A percentile compares a stretch with the other conserved stretches of the same genome.
These are phyloP conservation scores for Nineta flava DNA, from an alignment of 2,888 invertebrate species.

Conservation along the genomic window DNA sequence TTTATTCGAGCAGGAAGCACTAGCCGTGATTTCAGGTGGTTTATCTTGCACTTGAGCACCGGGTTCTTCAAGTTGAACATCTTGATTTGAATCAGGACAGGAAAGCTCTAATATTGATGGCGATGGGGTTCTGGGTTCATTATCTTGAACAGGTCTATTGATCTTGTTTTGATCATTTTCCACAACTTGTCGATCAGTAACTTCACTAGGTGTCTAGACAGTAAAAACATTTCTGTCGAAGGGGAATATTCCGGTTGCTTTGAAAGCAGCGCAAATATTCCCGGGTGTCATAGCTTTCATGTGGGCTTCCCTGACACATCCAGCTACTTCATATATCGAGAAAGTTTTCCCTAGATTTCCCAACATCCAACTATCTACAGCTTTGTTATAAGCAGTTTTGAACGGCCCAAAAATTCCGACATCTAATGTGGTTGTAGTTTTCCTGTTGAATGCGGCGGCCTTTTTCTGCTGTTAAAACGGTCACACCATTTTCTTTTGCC, in stretches of 20 bases:
- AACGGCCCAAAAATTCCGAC: conserved; percentile 23
- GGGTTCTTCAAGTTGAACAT: conserved; percentile 5
- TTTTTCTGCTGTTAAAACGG: conserved; percentile 22
- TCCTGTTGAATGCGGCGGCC: conserved; percentile 25
- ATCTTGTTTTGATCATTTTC: conserved; percentile 7
- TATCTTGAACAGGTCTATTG: conserved; percentile 5
- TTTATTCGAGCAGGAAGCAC: background rate
- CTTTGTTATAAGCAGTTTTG: conserved; percentile 19
- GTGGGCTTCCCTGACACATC: conserved; percentile 11
- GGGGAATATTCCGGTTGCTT: conserved; percentile 11
- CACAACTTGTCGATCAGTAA: conserved; percentile 11
- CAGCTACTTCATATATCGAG: conserved; percentile 23
- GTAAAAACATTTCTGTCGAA: conserved; percentile 13
- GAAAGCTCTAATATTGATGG: conserved; percentile 7
- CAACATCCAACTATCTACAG: conserved; percentile 21
- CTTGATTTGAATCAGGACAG: conserved; percentile 7
- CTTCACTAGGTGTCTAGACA: conserved; percentile 9
- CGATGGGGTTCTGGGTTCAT: conserved; percentile 5
- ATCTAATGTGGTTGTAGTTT: conserved; percentile 27
- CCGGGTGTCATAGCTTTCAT: conserved; percentile 11
- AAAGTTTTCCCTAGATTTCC: conserved; percentile 23
- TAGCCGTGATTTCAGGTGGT: background rate
- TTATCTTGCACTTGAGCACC: conserved; percentile 1
- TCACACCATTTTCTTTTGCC: conserved; percentile 22
- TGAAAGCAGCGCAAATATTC: conserved; percentile 12